Percentiles rank a stretch among this genome's conserved stretches.
phyloP scores from a whole-genome alignment of 2,113 vertebrate genomes.

The Micromys minutus region DNA sequence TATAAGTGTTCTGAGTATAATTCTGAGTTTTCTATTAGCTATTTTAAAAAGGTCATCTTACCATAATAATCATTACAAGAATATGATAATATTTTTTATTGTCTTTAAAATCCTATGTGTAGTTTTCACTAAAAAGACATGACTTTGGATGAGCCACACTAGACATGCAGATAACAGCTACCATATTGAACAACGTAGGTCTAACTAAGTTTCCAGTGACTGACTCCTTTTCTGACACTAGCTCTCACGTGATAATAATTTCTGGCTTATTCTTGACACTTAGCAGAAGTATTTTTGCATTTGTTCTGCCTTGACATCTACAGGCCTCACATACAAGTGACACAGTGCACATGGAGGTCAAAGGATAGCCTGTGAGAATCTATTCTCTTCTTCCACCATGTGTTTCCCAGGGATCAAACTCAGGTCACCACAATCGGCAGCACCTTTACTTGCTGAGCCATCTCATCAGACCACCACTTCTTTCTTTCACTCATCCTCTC shows the following conservation, averaged over 20 bases:
- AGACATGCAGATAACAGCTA: not conserved
- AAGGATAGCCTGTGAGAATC: not conserved
- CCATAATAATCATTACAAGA: conserved; percentile 23
- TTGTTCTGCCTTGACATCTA: not conserved
- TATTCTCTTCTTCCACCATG: not conserved
- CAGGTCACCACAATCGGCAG: not conserved
- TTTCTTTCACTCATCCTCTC: not conserved
- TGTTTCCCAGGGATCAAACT: not conserved
- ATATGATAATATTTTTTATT: conserved; percentile 4
- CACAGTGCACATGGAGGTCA: not conserved
- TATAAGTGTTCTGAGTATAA: not conserved
- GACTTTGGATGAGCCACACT: not conserved
- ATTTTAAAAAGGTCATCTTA: conserved; percentile 30
- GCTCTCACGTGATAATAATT: not conserved
- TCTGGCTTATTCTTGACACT: not conserved
- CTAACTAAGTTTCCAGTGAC: not conserved
- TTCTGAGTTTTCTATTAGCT: conserved; percentile 11
- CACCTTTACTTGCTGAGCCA: not conserved
- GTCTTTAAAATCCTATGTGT: conserved; percentile 9
- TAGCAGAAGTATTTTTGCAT: conserved; percentile 1
- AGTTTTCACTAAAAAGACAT: not conserved
- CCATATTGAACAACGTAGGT: not conserved
- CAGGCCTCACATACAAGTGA: not conserved
- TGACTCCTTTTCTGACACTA: not conserved
- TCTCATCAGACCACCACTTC: not conserved